Evolutionary conservation across 2,797 vertebrate species (phyloP), one percentile per base, ranked within the genome.

Genomic region (Pseudochaenichthys georgianus): DNA sequence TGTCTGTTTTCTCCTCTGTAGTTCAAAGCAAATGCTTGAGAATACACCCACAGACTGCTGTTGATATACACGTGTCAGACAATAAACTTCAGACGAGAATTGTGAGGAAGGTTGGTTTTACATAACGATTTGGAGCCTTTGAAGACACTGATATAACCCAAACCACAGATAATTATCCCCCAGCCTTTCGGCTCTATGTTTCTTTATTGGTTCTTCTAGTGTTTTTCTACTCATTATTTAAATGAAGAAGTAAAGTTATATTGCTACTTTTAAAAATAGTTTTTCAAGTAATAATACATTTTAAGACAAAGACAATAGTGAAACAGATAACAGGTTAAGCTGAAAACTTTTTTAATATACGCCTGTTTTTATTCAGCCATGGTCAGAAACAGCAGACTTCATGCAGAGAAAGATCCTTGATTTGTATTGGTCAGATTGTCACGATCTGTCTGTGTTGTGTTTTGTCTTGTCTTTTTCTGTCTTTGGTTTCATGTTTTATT

Each of bases 401-500:
- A 70, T 50, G 52, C 71, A 73, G 60, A 65, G 46, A 73, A 77
- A 73, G 75, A 80, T 72, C 54, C 57, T 65, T 12, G 12, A 48
- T 65, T n/a, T 46, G 9, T 34, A 23, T 8, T 17, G 50, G 53
- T 65, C 45, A 51, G 34, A 23, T 23, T 23, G 23, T 23, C 23
- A 23, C 23, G 23, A 23, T 23, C 23, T 23, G 23, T 23, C 2
- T 23, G 23, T 23, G 23, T 23, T 23, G 23, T 23, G 23, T 23
- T 23, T 23, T 23, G 23, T 23, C 23, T 23, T 23, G 23, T 23
- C 23, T 23, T 23, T 23, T 23, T 23, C 23, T 23, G 23, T 23
- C 23, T 23, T 23, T 23, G 23, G 23, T 23, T 23, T 23, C 23
- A 23, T 23, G 23, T 23, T 23, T 23, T 23, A 23, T 23, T 23